Conservation (phyloP, 2,888 invertebrate genomes). For the Cryptophagus acutangulus region DNA sequence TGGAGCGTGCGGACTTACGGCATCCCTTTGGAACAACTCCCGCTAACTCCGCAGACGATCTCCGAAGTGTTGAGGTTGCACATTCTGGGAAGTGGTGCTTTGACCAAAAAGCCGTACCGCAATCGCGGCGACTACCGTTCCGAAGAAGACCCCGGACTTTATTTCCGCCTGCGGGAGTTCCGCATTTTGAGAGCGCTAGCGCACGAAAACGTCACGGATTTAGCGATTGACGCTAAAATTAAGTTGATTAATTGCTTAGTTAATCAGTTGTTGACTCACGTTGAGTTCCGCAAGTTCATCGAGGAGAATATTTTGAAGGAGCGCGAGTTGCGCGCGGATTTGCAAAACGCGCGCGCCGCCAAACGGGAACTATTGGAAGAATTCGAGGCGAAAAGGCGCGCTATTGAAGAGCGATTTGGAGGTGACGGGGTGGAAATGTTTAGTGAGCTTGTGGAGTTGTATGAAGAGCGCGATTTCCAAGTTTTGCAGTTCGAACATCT, state of each 20-base stretch:
- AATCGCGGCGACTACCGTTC: constrained; percentile 79
- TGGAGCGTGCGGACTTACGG: constrained; percentile 75
- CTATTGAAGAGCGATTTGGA: too few species aligned
- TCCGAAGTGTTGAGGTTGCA: constrained; percentile 85
- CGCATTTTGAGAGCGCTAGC: constrained; percentile 66
- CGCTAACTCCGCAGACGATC: constrained; percentile 81
- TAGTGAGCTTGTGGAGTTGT: too few species aligned
- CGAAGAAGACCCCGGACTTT: constrained; percentile 83
- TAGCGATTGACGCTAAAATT: constrained; percentile 70
- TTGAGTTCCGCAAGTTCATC: constrained; percentile 74
- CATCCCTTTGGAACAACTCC: constrained; percentile 68
- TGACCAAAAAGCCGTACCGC: constrained; percentile 61
- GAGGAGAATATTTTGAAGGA: constrained; percentile 79
- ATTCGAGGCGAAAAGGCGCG: too few species aligned
- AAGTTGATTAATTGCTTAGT: constrained; percentile 74
- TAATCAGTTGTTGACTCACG: constrained; percentile 84
- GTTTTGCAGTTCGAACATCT: too few species aligned
- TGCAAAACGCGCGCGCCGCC: constrained; percentile 60
- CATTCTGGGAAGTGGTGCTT: constrained; percentile 69
- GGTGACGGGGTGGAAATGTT: too few species aligned
- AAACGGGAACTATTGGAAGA: constrained; percentile 58
- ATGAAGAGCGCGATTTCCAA: too few species aligned
- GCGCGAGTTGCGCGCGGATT: too few species aligned
- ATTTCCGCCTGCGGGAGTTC: constrained; percentile 65
- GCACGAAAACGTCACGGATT: constrained; percentile 67